Percentiles rank a stretch among this genome's conserved stretches.
Conservation (phyloP, 2,113 vertebrate genomes). For the Oplegnathus fasciatus region DNA sequence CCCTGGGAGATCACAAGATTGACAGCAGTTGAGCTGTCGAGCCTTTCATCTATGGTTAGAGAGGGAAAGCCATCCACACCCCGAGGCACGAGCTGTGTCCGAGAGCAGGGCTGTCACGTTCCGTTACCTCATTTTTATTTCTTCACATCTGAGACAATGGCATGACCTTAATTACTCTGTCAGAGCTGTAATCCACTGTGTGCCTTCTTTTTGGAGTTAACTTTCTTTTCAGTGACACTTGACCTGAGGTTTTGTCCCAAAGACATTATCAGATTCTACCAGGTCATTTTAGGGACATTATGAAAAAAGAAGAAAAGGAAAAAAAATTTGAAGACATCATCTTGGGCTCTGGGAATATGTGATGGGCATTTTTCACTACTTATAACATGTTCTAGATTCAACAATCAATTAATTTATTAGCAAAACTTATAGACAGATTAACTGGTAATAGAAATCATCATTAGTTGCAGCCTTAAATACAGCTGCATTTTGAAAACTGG, state of each 20-base stretch:
- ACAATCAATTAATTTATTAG: not conserved
- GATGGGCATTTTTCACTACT: not conserved
- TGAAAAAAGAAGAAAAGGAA: too few species aligned
- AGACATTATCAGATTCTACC: not conserved
- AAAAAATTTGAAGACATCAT: not conserved
- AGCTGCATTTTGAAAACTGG: not conserved
- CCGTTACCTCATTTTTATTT: slow-evolving; percentile 37
- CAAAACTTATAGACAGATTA: not conserved
- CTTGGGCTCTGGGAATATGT: not conserved
- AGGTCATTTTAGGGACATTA: not conserved
- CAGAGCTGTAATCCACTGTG: slow-evolving; percentile 23
- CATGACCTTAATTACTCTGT: slow-evolving; percentile 55
- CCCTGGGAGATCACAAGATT: slow-evolving; percentile 42
- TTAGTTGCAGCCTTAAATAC: not conserved
- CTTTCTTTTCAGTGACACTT: not conserved
- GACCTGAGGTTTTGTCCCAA: not conserved
- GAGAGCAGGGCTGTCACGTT: slow-evolving; percentile 63
- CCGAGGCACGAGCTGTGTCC: slow-evolving; percentile 41
- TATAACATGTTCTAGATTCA: not conserved
- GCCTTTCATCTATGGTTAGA: slow-evolving; percentile 47
- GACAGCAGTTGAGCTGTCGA: slow-evolving; percentile 30
- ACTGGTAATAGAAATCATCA: not conserved
- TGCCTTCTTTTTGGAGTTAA: not conserved
- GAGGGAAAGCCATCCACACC: slow-evolving; percentile 36
- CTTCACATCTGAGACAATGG: slow-evolving; percentile 28